Conservation (phyloP, 1,140 invertebrate species). For the Frieseomelitta varia region DNA sequence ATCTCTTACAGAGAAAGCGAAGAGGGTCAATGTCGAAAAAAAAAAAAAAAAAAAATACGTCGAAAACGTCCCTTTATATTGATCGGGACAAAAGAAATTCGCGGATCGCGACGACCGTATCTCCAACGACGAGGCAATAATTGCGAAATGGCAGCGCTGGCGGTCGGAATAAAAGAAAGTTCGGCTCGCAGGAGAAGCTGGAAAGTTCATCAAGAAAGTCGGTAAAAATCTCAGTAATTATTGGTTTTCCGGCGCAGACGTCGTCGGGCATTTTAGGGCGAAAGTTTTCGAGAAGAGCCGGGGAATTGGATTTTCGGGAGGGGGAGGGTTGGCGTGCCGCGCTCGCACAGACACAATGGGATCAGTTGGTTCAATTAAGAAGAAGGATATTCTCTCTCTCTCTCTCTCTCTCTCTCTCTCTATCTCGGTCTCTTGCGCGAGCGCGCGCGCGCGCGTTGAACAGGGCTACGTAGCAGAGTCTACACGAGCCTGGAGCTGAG, state of each 20-base stretch:
- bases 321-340: neutral
- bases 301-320: conserved; percentile 34
- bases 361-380: conserved; percentile 48
- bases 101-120: neutral
- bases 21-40: too few species aligned
- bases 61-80: too few species aligned
- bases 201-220: neutral
- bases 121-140: neutral
- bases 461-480: conserved; percentile 42
- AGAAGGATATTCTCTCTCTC: conserved; percentile 23
- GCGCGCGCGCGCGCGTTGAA: neutral
- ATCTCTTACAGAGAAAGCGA: too few species aligned
- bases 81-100: neutral
- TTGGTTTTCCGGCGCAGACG: neutral
- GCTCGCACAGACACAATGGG: conserved; percentile 23
- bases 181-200: neutral
- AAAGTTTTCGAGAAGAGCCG: neutral
- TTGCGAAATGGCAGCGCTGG: neutral
- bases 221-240: conserved; percentile 35
- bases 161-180: neutral
- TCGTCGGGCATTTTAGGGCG: neutral
- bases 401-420: too few species aligned
- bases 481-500: conserved; percentile 51
- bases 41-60: too few species aligned
- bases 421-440: too few species aligned